These are phyloP conservation scores for Pristionchus fissidentatus DNA, from an alignment of 2,888 invertebrate species.

Conservation along the genomic window DNA sequence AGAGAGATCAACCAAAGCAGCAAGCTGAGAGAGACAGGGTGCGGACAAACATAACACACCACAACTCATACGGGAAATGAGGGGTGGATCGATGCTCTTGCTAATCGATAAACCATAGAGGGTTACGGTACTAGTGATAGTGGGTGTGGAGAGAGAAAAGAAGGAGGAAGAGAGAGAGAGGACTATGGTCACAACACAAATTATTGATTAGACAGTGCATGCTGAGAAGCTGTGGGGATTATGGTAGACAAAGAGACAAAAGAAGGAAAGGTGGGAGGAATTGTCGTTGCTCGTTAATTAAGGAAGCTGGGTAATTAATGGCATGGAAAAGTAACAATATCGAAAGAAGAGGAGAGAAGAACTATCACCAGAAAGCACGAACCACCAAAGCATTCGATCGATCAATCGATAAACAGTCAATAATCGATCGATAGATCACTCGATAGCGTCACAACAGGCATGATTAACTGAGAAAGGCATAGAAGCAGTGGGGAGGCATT, in stretches of 20 bases:
- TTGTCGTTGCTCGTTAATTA: too few species aligned
- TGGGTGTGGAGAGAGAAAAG: conserved; percentile 5
- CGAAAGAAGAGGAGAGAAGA: background rate
- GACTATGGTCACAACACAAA: conserved; percentile 14
- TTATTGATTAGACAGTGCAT: conserved; percentile 19
- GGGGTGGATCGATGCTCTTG: conserved; percentile 21
- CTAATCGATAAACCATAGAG: background rate
- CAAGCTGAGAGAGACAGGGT: background rate
- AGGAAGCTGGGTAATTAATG: too few species aligned
- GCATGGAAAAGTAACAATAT: background rate
- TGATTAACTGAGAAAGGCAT: conserved; percentile 32
- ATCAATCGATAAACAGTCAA: background rate
- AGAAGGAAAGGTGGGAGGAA: background rate
- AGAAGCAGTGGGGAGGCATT: conserved; percentile 18
- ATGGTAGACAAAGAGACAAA: background rate
- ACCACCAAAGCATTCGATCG: conserved; percentile 31
- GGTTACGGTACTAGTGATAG: conserved; percentile 14
- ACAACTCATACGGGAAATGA: background rate
- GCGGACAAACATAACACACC: background rate
- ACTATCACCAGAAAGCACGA: conserved; percentile 1
- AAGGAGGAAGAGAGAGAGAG: conserved; percentile 4
- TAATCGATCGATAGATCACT: background rate
- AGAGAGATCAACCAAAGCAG: conserved; percentile 20
- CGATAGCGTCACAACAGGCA: conserved; percentile 26
- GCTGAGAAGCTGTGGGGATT: conserved; percentile 9